These are phyloP conservation scores for Sminthopsis crassicaudata DNA, from an alignment of 2,113 vertebrate genomes.

Conservation along the genomic window DNA sequence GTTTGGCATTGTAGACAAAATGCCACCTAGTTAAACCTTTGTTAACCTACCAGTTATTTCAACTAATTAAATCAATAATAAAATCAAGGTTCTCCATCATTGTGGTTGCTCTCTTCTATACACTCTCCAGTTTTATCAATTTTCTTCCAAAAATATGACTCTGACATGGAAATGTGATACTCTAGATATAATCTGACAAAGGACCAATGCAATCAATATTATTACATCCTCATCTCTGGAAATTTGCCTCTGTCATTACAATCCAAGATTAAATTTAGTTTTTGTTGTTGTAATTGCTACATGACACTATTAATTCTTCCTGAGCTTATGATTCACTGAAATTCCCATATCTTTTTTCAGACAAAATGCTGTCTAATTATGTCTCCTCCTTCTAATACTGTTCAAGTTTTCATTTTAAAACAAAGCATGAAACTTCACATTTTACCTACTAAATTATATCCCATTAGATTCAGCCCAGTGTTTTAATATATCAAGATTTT, in stretches of 20 bases:
- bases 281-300: background rate
- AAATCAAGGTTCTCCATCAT: background rate
- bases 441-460: background rate
- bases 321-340: background rate
- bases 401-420: background rate
- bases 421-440: background rate
- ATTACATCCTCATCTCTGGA: background rate
- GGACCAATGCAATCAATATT: background rate
- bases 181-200: background rate
- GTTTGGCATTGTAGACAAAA: background rate
- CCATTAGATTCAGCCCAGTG: background rate
- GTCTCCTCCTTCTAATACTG: background rate
- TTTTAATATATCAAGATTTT: background rate
- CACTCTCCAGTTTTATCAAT: background rate
- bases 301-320: background rate
- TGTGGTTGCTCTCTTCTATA: background rate
- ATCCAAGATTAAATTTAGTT: background rate
- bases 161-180: background rate
- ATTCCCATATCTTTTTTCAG: background rate
- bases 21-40: background rate
- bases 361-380: background rate
- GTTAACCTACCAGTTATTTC: background rate
- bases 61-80: background rate
- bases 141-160: background rate
- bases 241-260: background rate